These are phyloP conservation scores for Anthopleura sola DNA, from an alignment of 64 coral and sea anemone genomes.

Conservation along the genomic window DNA sequence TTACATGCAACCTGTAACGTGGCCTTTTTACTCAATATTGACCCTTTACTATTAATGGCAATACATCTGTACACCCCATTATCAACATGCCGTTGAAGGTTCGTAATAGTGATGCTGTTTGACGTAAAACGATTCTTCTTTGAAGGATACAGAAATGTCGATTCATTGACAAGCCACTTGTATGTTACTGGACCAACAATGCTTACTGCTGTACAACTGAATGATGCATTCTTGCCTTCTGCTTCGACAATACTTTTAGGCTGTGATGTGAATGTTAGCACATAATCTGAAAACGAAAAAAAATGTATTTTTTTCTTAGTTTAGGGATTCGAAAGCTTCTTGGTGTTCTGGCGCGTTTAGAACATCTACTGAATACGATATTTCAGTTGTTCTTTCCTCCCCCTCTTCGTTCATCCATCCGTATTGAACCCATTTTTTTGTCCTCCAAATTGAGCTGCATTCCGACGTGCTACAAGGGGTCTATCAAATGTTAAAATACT, in stretches of 20 bases:
- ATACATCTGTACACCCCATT: neutral
- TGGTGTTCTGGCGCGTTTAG: too few species aligned
- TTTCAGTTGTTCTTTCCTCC: too few species aligned
- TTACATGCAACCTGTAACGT: neutral
- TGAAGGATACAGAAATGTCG: neutral
- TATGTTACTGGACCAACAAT: neutral
- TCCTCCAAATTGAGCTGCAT: too few species aligned
- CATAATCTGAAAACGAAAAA: neutral
- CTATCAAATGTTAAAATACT: too few species aligned
- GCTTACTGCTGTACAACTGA: neutral
- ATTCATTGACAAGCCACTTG: neutral
- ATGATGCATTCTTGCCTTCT: neutral
- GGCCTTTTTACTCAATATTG: slow-evolving; percentile 4
- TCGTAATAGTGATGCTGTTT: neutral
- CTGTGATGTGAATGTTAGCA: neutral
- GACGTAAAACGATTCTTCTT: neutral
- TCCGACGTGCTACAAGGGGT: too few species aligned
- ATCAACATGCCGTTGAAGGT: neutral
- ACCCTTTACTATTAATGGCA: neutral
- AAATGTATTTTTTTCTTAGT: neutral
- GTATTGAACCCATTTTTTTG: too few species aligned
- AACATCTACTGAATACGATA: too few species aligned
- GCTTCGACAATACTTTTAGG: neutral
- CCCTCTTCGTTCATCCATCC: too few species aligned
- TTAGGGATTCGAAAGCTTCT: neutral